Conservation (phyloP, 2,797 vertebrate genomes). For the Echiichthys vipera region DNA sequence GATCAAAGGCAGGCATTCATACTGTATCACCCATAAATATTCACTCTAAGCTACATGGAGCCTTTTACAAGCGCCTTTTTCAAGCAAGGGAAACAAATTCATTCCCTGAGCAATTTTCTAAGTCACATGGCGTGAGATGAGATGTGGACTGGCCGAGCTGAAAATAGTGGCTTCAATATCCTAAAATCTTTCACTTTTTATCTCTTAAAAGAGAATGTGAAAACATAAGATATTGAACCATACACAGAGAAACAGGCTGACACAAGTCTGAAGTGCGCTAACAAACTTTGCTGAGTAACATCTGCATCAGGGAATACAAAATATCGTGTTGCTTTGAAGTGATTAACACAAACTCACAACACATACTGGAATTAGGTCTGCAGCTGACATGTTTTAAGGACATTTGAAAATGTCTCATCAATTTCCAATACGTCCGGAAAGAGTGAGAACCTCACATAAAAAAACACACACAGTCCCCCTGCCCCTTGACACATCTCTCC, state of each 20-base stretch:
- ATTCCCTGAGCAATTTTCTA: constrained; percentile 31
- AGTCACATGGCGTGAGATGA: constrained; percentile 46
- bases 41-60: constrained; percentile 52
- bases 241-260: constrained; percentile 20
- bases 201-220: constrained; percentile 49
- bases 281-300: constrained; percentile 26
- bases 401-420: constrained; percentile 47
- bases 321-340: constrained; percentile 27
- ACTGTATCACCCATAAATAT: constrained; percentile 71
- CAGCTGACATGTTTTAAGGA: constrained; percentile 33
- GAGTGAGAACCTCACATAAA: constrained; percentile 20
- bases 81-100: constrained; percentile 28
- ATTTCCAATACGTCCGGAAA: constrained; percentile 37
- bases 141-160: constrained; percentile 32
- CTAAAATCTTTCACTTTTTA: constrained; percentile 20
- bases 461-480: constrained; percentile 22
- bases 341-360: constrained; percentile 28
- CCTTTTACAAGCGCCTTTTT: constrained; percentile 24
- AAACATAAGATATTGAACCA: constrained; percentile 35
- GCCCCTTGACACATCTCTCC: constrained; percentile 56
- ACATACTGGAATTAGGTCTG: constrained; percentile 22
- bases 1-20: constrained; percentile 69
- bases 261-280: constrained; percentile 20
- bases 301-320: constrained; percentile 18
- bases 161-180: constrained; percentile 35